Base-by-base conservation (phyloP, 2,888 invertebrate genomes). In the Drosophila mayaguana region DNA sequence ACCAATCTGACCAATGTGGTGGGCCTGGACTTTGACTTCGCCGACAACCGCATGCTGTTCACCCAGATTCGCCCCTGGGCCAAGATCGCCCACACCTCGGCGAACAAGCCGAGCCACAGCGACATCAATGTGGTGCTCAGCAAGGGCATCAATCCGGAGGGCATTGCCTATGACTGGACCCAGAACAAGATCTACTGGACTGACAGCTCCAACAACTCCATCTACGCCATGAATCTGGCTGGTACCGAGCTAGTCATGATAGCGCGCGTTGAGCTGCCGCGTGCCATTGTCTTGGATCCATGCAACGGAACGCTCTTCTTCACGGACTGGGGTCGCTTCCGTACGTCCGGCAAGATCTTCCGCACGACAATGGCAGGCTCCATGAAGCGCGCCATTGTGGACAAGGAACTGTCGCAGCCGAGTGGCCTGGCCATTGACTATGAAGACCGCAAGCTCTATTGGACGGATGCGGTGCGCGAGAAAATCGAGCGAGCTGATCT, bases 161-260 rank as follows among this genome's bases (percentile, higher is more conserved):
- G 98, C 6, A 96, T 98, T 73, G 97, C 98, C 0, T 98, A 98
- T 91, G 99, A 99, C 91, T 99, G 99, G 99, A 97, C 99, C 0
- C 98, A 98, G 82, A 97, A 97, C 91, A 99, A 98, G 92, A 95
- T 99, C 42, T 99, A 99, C 92, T 99, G 98, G 98, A 98, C 99
- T 0, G 99, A 99, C 90, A 97, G 98, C 34, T 96, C 97, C 0
- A 98, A 98, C 84, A 97, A 97, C 86, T 97, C 97, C 14, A 98
- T 98, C 63, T 98, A 98, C 89, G 97, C 98, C 0, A 97, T 99
- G 97, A 98, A 98, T 91, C 93, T 97, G 25, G 97, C 98, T 89
- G 97, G 98, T 2, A 94, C 96, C 0, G 96, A 97, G 82, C 93
- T 97, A 54, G 97, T 98, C 0, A 98, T 97, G 96, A 97, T 99